Conservation (phyloP, 2,888 invertebrate genomes). For the Orthosia gothica region DNA sequence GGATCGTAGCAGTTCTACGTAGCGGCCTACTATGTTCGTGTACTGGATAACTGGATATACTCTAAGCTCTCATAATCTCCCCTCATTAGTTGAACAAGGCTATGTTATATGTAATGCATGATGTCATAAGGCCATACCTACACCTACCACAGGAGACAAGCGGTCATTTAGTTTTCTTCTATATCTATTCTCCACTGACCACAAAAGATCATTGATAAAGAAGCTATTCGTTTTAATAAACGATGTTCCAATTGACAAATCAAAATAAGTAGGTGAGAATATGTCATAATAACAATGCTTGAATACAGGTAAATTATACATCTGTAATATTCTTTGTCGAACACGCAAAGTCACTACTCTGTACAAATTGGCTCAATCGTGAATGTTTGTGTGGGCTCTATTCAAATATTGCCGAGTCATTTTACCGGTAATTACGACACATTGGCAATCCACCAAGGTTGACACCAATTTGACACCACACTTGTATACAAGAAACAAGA, state of each 20-base stretch:
- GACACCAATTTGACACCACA: slow-evolving; percentile 72
- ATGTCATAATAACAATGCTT: slow-evolving; percentile 42
- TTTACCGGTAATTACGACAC: slow-evolving; percentile 59
- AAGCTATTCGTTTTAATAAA: background rate
- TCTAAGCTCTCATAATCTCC: slow-evolving; percentile 11
- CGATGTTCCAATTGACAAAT: slow-evolving; percentile 26
- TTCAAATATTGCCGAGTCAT: slow-evolving; percentile 73
- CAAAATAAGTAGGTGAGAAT: slow-evolving; percentile 21
- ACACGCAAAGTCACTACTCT: slow-evolving; percentile 56
- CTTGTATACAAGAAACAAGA: slow-evolving; percentile 68
- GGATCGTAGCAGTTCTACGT: too few species aligned
- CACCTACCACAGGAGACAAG: slow-evolving; percentile 4
- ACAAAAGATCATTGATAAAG: slow-evolving; percentile 2
- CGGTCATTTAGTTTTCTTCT: slow-evolving; percentile 18
- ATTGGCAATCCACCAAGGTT: slow-evolving; percentile 60
- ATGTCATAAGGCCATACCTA: slow-evolving; percentile 39
- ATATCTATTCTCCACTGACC: background rate
- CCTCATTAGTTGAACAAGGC: slow-evolving; percentile 2
- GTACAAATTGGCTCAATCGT: slow-evolving; percentile 65
- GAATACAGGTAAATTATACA: slow-evolving; percentile 24
- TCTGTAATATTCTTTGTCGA: slow-evolving; percentile 34
- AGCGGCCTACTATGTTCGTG: too few species aligned
- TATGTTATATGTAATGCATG: slow-evolving; percentile 19
- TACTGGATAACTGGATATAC: background rate
- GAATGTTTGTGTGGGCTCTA: slow-evolving; percentile 62